These are phyloP conservation scores for Drosophila setifemur DNA, from an alignment of 1,140 invertebrate genomes.

Conservation along the genomic window DNA sequence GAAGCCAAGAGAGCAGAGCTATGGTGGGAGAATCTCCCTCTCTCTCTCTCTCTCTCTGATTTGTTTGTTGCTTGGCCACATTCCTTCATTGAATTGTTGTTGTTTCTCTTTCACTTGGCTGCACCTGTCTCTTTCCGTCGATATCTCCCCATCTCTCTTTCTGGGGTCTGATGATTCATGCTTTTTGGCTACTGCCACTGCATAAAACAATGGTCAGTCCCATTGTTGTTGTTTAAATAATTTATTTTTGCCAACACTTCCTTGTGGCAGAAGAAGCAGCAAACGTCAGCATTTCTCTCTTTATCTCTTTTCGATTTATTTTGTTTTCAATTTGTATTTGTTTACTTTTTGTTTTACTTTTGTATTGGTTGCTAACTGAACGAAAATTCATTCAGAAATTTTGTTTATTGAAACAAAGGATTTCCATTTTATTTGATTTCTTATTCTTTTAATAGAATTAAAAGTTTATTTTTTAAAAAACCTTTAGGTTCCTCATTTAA, in stretches of 20 bases:
- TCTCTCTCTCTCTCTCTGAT: too few relatives aligned
- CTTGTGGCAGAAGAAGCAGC: constrained; percentile 13
- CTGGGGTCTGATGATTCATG: constrained; percentile 63
- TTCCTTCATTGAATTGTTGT: constrained; percentile 30
- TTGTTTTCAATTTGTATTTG: constrained; percentile 35
- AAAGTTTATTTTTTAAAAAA: too few relatives aligned
- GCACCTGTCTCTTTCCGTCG: constrained; percentile 21
- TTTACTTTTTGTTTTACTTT: constrained; percentile 27
- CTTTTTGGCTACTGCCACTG: constrained; percentile 57
- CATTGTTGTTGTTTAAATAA: constrained; percentile 45
- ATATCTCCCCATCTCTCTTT: background rate
- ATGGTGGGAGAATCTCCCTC: too few relatives aligned
- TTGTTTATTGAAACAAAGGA: too few relatives aligned
- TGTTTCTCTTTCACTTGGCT: constrained; percentile 45
- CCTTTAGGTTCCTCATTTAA: too few relatives aligned
- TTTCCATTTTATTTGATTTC: too few relatives aligned
- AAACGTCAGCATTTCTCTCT: constrained; percentile 12
- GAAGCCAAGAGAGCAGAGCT: constrained; percentile 1
- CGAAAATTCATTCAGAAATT: background rate
- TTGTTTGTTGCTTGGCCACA: constrained; percentile 34
- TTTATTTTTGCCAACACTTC: constrained; percentile 45
- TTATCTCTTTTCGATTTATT: background rate
- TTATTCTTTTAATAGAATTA: too few relatives aligned
- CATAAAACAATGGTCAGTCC: constrained; percentile 43
- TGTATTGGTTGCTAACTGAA: background rate